Conservation (phyloP, 2,797 vertebrate species). For the Spinus pinus region DNA sequence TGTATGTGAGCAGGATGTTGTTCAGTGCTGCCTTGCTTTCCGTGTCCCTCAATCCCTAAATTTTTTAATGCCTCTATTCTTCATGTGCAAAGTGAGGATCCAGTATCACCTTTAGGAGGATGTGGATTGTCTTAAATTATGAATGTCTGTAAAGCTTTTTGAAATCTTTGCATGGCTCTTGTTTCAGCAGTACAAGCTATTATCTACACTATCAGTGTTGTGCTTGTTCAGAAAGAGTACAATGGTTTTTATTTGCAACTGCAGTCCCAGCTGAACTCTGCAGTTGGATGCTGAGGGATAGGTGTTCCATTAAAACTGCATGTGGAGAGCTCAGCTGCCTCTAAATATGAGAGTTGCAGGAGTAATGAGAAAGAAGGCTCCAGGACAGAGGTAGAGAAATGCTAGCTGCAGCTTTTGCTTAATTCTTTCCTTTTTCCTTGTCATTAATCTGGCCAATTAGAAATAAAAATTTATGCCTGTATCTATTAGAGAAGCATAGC, state of each 20-base stretch:
- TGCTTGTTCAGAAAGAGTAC: not conserved
- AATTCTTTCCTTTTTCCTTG: not conserved
- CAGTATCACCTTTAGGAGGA: not conserved
- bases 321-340: constrained; percentile 3
- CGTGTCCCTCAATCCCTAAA: not conserved
- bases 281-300: not conserved
- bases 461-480: constrained; percentile 45
- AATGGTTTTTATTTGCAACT: not conserved
- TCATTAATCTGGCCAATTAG: not conserved
- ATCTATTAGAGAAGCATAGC: not conserved
- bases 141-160: constrained; percentile 19
- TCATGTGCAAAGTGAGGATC: not conserved
- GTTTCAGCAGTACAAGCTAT: not conserved
- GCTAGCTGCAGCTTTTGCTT: constrained; percentile 13
- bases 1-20: not conserved
- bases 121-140: constrained; percentile 3
- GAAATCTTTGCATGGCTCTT: not conserved
- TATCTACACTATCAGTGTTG: not conserved
- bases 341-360: not conserved
- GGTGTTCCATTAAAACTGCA: constrained; percentile 8
- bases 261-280: not conserved
- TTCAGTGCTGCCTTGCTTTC: not conserved
- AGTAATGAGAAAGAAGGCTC: not conserved
- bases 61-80: not conserved
- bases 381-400: not conserved